Evolutionary conservation across 2,113 vertebrate genomes (phyloP), one percentile per base, ranked within the genome.

Genomic region (Misgurnus anguillicaudatus): DNA sequence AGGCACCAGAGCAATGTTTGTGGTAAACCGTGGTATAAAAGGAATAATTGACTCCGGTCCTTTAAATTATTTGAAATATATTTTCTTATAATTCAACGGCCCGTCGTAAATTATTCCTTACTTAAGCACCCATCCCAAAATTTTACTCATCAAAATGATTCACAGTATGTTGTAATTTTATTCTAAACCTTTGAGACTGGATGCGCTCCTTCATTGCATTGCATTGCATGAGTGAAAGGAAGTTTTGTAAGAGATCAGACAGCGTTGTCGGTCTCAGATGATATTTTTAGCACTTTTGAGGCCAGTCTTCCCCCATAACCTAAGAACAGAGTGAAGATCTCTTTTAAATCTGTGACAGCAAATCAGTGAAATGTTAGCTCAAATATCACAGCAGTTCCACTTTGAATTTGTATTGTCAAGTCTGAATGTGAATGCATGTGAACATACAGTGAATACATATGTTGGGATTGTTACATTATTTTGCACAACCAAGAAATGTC

Each of bases 161-260:
- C 24, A 31, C 24, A 31, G 24, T 31, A 31, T 1, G 24, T 31
- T 31, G 24, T 31, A 31, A 31, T 31, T 31, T 31, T 31, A 31
- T 31, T 31, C 24, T 45, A 8, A 58, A 72, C 6, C 17, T 41
- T 42, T 58, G 5, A 41, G 36, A 17, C 31, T 55, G 16, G 17
- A 42, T 58, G 51, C 53, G 21, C 13, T n/a, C 14, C 1, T 9
- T 71, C 68, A 57, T 31, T 31, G 24, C 41, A 71, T 42, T 42
- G 53, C 21, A 19, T 39, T 21, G 51, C 51, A 21, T 21, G 38
- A 72, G 8, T 21, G 4, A 47, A 24, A 5, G 47, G 13, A 10
- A 41, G 55, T 60, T 57, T 74, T 74, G 53, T 24, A 24, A 42
- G 41, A 47, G 39, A 74, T 74, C 71, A 74, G 57, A 74, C 55